Base-by-base conservation (phyloP, 2,797 vertebrate genomes). In the Acanthopagrus latus region DNA sequence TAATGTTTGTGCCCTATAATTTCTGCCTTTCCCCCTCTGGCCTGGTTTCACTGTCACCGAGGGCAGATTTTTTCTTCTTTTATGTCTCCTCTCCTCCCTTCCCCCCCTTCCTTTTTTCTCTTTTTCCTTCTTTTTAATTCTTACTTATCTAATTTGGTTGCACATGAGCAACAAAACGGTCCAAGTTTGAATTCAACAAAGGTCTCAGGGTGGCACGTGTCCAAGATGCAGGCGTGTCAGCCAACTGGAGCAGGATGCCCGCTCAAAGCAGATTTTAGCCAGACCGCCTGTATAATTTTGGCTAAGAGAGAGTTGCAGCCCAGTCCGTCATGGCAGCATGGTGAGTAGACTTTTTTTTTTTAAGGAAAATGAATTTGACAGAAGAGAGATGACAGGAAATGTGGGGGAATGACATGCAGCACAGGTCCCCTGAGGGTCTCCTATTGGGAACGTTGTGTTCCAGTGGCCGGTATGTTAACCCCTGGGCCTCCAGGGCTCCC, bases 1-100 rank as follows among this genome's bases (percentile, higher is more conserved):
- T 77, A 79, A 82, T 13, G 41, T n/a, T 69, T 65, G 74, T 33
- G 82, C 83, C 88, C 92, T 93, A 63, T 93, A 92, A 93, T 94
- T 93, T 93, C 63, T 81, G 71, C 77, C 82, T 81, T 88, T 86
- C 87, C 87, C 87, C 71, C 86, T 82, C 73, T 67, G 51, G 65
- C 68, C 58, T 80, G 81, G 85, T 76, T 88, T 87, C 74, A 50
- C 76, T 43, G 66, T 67, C 67, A 65, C 63, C 56, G 48, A 78
- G 67, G 50, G 56, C 33, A 75, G 57, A 51, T 69, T 87, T 81
- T 81, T 81, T 80, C 56, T 63, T 63, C 64, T 79, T 84, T 83
- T 38, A 71, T 56, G 74, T 82, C 59, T 78, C 64, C 27, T 33
- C 33, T 33, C 7, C 21, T 50, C n/a, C 51, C 7, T 25, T 58